Percentiles rank a stretch among this genome's conserved stretches.
Evolutionary conservation across 2,888 invertebrate genomes (phyloP).

Genomic region (Dione juno): DNA sequence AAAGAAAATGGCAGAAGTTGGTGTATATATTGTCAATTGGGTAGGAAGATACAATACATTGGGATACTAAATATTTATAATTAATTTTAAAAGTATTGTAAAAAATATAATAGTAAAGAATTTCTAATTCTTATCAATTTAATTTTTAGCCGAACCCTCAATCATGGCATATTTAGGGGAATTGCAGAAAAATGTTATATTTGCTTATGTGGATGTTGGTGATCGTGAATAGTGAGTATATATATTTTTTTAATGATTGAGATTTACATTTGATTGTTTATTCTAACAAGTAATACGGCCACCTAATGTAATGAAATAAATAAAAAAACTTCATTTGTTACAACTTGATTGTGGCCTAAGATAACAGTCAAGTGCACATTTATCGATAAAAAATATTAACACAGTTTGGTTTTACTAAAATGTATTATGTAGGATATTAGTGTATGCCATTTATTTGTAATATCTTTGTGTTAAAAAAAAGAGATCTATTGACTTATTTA

Average conservation of each 20-base stretch:
- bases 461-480: too few relatives aligned
- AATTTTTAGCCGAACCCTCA: slow-evolving; percentile 90
- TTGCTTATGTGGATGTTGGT: slow-evolving; percentile 91
- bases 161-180: slow-evolving; percentile 86
- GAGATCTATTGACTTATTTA: too few relatives aligned
- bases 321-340: too few relatives aligned
- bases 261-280: too few relatives aligned
- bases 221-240: slow-evolving; percentile 87
- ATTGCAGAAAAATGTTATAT: slow-evolving; percentile 85
- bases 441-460: too few relatives aligned
- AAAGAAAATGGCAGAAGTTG: slow-evolving; percentile 89
- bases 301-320: too few relatives aligned
- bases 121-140: background rate
- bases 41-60: slow-evolving; percentile 48
- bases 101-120: background rate
- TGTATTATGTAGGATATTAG: too few relatives aligned
- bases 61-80: background rate
- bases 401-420: too few relatives aligned
- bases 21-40: slow-evolving; percentile 85
- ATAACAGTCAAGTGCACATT: too few relatives aligned
- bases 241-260: slow-evolving; percentile 8
- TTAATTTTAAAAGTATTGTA: background rate
- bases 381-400: too few relatives aligned
- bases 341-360: too few relatives aligned
- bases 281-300: too few relatives aligned